These are phyloP conservation scores for Caenorhabditis plicata DNA, from an alignment of 2,888 invertebrate species.

Conservation along the genomic window DNA sequence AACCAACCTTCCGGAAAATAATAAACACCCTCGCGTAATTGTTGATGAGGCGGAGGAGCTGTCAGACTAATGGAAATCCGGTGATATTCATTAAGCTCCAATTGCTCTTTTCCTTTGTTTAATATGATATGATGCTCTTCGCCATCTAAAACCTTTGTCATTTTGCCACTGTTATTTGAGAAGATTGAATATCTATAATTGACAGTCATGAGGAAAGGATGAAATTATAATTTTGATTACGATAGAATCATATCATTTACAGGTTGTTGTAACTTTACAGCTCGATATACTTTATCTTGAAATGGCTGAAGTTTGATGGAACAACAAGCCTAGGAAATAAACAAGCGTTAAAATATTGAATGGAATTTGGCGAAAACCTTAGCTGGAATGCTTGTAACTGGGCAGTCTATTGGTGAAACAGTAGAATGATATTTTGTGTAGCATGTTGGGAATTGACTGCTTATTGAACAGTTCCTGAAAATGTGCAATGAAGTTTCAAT, in stretches of 20 bases:
- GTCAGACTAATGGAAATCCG: slow-evolving; percentile 16
- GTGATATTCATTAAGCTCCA: slow-evolving; percentile 27
- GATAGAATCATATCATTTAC: slow-evolving; percentile 17
- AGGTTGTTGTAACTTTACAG: slow-evolving; percentile 28
- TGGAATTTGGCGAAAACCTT: slow-evolving; percentile 4
- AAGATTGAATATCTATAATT: slow-evolving; percentile 22
- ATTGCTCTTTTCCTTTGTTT: slow-evolving; percentile 26
- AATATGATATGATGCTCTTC: slow-evolving; percentile 17
- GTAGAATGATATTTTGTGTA: slow-evolving; percentile 29
- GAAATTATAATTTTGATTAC: too few species aligned
- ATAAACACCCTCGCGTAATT: slow-evolving; percentile 28
- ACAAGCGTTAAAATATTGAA: not conserved
- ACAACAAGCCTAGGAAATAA: slow-evolving; percentile 15
- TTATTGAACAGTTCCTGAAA: slow-evolving; percentile 24
- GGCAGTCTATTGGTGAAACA: slow-evolving; percentile 24
- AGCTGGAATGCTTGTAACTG: slow-evolving; percentile 25
- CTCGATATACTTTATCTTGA: slow-evolving; percentile 18
- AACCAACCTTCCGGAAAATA: slow-evolving; percentile 24
- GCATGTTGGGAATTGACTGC: slow-evolving; percentile 24
- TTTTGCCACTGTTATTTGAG: slow-evolving; percentile 24
- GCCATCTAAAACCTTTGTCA: slow-evolving; percentile 20
- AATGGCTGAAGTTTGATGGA: slow-evolving; percentile 24
- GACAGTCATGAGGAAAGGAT: not conserved
- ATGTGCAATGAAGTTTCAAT: too few species aligned
- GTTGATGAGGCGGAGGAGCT: slow-evolving; percentile 27